Evolutionary conservation across 1,140 invertebrate species (phyloP).

Genomic region (Papilio glaucus): DNA sequence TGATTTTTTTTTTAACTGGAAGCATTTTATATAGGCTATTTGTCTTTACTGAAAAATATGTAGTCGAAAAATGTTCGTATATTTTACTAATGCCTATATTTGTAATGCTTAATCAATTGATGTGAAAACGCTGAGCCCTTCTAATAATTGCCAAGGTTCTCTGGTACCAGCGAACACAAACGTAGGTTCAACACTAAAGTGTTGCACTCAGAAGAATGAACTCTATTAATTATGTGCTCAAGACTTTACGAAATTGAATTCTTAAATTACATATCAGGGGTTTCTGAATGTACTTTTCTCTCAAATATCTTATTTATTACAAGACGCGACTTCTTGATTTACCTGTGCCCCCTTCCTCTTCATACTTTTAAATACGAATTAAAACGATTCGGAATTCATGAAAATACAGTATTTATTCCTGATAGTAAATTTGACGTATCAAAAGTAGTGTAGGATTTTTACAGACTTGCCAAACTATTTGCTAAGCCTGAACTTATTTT

Average conservation of each 20-base stretch:
- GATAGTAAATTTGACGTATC: neutral
- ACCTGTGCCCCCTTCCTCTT: no score
- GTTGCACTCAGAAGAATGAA: no score
- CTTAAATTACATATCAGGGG: no score
- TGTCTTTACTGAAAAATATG: neutral
- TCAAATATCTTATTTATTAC: no score
- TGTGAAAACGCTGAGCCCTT: conserved; percentile 11
- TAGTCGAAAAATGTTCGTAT: neutral
- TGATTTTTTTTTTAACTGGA: no score
- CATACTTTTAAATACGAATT: no score
- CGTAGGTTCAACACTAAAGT: neutral
- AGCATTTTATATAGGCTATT: no score
- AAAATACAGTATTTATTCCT: neutral
- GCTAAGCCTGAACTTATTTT: neutral
- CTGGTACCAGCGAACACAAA: neutral
- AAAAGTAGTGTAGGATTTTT: neutral
- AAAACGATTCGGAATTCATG: no score
- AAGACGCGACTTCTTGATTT: no score
- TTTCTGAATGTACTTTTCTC: no score
- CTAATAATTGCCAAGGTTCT: conserved; percentile 22
- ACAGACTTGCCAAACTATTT: neutral
- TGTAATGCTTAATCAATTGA: neutral
- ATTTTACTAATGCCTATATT: neutral
- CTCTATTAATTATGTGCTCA: neutral
- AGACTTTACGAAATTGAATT: neutral